Evolutionary conservation across 2,797 vertebrate species (phyloP).

Genomic region (Microtus californicus): DNA sequence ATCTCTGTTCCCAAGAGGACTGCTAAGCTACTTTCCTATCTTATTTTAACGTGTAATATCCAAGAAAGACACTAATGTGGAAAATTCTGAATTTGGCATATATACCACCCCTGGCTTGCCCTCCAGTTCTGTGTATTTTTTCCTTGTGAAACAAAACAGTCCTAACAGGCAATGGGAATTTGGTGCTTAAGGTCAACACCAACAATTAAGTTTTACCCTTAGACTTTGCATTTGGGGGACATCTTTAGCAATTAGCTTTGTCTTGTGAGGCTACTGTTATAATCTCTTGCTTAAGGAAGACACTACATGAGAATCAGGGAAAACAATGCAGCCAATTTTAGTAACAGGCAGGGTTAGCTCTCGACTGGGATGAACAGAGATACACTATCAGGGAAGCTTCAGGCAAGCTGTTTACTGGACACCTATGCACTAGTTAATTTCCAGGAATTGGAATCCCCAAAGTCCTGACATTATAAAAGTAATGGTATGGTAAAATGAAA

Average conservation of each 20-base stretch:
- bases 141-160: constrained; percentile 67
- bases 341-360: background rate
- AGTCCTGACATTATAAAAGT: background rate
- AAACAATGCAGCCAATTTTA: background rate
- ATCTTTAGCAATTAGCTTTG: constrained; percentile 33
- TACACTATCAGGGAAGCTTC: background rate
- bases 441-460: background rate
- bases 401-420: background rate
- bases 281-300: background rate
- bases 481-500: background rate
- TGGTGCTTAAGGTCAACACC: constrained; percentile 47
- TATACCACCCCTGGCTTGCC: background rate
- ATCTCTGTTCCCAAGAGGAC: constrained; percentile 56
- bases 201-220: constrained; percentile 17
- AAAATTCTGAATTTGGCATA: constrained; percentile 76
- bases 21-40: constrained; percentile 67
- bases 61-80: constrained; percentile 69
- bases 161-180: constrained; percentile 56
- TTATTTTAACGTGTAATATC: constrained; percentile 64
- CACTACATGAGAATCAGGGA: background rate
- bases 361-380: background rate
- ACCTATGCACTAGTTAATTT: background rate
- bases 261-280: background rate
- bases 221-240: background rate
- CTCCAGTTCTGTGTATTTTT: constrained; percentile 6